phyloP scores from a whole-genome alignment of 30 jellyfish, hydroid and myxozoan species.

The Aurelia sp. region DNA sequence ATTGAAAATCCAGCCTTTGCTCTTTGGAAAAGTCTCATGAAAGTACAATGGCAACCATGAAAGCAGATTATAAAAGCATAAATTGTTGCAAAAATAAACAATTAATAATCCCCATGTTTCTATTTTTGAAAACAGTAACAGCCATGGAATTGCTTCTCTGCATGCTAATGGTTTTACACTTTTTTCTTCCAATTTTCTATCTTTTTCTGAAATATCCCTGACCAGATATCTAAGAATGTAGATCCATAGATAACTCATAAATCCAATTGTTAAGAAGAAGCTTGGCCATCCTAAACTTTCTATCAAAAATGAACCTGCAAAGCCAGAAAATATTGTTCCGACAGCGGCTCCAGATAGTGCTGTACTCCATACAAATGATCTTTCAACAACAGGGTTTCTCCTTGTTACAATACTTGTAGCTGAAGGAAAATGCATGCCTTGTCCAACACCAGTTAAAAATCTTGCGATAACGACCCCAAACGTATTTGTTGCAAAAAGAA shows the following conservation, averaged over 20 bases:
- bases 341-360: constrained; percentile 95
- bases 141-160: constrained; percentile 90
- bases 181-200: constrained; percentile 1
- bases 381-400: constrained; percentile 78
- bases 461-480: constrained; percentile 83
- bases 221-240: constrained; percentile 39
- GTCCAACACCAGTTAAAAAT: constrained; percentile 98
- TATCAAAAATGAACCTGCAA: constrained; percentile 89
- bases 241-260: constrained; percentile 73
- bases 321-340: constrained; percentile 93
- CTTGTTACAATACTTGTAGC: constrained; percentile 75
- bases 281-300: constrained; percentile 93
- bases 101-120: constrained; percentile 95
- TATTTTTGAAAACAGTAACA: constrained; percentile 51
- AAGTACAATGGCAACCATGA: constrained; percentile 99
- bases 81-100: constrained; percentile 87
- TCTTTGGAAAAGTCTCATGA: constrained; percentile 97
- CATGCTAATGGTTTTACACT: constrained; percentile 6
- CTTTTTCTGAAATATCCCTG: constrained; percentile 6
- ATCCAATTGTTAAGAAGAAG: constrained; percentile 80
- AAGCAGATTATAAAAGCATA: constrained; percentile 89
- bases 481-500: constrained; percentile 72
- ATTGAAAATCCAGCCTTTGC: constrained; percentile 99
- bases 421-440: constrained; percentile 98
- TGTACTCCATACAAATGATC: constrained; percentile 86